phyloP scores from a whole-genome alignment of 1,140 invertebrate genomes.

The Limonius californicus region DNA sequence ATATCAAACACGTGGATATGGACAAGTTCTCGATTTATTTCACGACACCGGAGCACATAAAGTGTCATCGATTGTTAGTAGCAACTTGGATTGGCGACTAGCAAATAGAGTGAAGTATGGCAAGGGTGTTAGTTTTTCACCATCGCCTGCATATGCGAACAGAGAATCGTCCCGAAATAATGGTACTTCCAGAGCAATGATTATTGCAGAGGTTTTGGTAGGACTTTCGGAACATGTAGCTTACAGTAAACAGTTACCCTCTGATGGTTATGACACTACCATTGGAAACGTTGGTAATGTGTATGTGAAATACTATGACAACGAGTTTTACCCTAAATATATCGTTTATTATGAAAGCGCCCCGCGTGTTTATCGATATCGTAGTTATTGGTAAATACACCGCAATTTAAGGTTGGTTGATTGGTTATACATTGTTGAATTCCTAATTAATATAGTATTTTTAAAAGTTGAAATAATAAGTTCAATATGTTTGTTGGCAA shows the following conservation, averaged over 20 bases:
- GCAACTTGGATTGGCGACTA: constrained; percentile 22
- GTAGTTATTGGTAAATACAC: not conserved
- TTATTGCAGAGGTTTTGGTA: constrained; percentile 20
- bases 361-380: not conserved
- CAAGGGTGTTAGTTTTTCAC: constrained; percentile 25
- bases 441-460: not conserved
- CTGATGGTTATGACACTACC: constrained; percentile 16
- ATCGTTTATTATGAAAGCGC: constrained; percentile 18
- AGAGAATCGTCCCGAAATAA: constrained; percentile 13
- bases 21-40: not conserved
- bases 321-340: constrained; percentile 28
- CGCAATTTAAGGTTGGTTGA: too few species aligned
- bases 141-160: constrained; percentile 19
- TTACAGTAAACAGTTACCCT: not conserved
- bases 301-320: constrained; percentile 26
- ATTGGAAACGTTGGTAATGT: constrained; percentile 15
- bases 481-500: too few species aligned
- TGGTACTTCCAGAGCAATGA: constrained; percentile 15
- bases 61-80: constrained; percentile 13
- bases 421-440: not conserved
- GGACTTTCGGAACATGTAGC: not conserved
- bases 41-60: constrained; percentile 17
- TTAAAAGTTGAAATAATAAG: too few species aligned
- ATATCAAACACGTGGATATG: constrained; percentile 15
- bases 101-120: constrained; percentile 18